A percentile compares a stretch with the other conserved stretches of the same genome.
These are phyloP conservation scores for Sarcophilus harrisii DNA, from an alignment of 2,797 vertebrate species.

Conservation along the genomic window DNA sequence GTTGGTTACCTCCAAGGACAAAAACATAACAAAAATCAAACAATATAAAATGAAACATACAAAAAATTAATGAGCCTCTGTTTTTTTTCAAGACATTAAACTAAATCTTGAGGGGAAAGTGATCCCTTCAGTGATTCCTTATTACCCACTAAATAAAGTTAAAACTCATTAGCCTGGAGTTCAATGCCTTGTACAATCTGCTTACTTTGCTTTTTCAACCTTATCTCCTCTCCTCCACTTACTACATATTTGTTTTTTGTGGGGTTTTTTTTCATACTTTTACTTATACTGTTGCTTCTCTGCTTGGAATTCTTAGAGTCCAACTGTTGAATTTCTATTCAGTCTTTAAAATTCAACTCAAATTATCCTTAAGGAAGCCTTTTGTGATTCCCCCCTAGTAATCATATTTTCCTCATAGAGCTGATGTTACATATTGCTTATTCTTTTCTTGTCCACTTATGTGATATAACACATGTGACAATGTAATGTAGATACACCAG, in stretches of 20 bases:
- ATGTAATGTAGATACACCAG: neutral
- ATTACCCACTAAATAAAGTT: neutral
- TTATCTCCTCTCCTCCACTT: neutral
- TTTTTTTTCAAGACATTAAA: neutral
- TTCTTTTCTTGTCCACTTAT: neutral
- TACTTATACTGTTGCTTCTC: neutral
- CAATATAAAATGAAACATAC: neutral
- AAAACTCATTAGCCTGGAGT: neutral
- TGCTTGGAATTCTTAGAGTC: neutral
- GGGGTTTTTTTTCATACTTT: neutral
- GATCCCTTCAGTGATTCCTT: neutral
- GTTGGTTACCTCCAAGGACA: neutral
- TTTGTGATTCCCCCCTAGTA: neutral
- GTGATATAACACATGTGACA: neutral
- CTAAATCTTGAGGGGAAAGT: neutral
- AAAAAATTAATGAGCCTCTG: neutral
- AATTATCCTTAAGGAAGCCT: neutral
- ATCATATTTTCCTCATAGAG: neutral
- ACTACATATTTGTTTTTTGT: neutral
- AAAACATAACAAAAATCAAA: neutral
- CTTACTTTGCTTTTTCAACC: neutral
- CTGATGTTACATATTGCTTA: neutral
- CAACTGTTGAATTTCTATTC: neutral
- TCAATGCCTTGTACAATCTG: neutral
- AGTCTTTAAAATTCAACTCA: neutral